Percentiles rank a stretch among this genome's conserved stretches.
These are phyloP conservation scores for Syrmaticus mikado DNA, from an alignment of 2,113 vertebrate genomes.

Conservation along the genomic window DNA sequence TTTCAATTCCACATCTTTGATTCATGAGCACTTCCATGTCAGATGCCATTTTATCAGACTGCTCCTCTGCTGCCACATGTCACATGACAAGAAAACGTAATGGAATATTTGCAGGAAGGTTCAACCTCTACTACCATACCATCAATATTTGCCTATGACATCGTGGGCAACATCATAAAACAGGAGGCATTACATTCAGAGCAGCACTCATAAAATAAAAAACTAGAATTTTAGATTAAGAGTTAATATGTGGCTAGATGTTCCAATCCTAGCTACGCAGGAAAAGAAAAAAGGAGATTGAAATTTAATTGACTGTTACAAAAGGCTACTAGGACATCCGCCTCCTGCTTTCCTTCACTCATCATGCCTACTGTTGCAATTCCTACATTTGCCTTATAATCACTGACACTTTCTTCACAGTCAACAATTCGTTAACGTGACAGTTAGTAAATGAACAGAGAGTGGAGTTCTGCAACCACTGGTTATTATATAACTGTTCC, in stretches of 20 bases:
- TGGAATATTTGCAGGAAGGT: no score
- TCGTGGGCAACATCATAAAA: no score
- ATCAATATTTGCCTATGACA: no score
- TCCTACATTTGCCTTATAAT: background rate
- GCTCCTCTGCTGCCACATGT: no score
- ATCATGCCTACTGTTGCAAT: background rate
- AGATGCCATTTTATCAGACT: no score
- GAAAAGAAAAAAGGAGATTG: background rate
- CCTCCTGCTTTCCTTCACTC: background rate
- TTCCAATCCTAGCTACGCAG: background rate
- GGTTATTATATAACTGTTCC: background rate
- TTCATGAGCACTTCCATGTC: no score
- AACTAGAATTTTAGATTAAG: background rate
- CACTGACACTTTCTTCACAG: background rate
- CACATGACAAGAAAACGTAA: no score
- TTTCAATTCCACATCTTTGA: no score
- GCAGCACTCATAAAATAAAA: no score
- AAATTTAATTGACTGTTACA: background rate
- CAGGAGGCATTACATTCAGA: no score
- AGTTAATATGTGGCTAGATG: background rate
- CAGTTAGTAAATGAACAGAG: background rate
- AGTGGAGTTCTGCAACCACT: background rate
- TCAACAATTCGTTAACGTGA: background rate
- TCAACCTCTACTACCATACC: no score
- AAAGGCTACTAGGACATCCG: background rate